These are phyloP conservation scores for Falco novaeseelandiae DNA, from an alignment of 2,797 vertebrate genomes.

Conservation along the genomic window DNA sequence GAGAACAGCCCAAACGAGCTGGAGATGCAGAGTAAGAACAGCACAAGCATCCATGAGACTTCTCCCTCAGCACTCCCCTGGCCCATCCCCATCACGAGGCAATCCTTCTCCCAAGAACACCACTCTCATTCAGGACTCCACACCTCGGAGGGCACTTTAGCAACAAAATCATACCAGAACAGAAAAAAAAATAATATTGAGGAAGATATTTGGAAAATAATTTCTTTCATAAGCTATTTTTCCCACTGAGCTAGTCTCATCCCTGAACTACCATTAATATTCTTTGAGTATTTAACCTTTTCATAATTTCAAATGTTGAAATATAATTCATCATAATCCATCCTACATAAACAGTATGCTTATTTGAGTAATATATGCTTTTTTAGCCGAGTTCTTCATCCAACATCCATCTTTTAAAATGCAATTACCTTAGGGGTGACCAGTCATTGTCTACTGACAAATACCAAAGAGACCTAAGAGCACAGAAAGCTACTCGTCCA, in stretches of 20 bases:
- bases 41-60: background rate
- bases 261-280: background rate
- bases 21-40: background rate
- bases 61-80: no score
- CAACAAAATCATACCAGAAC: background rate
- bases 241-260: background rate
- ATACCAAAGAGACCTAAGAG: background rate
- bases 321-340: background rate
- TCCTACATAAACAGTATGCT: background rate
- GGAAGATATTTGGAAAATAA: background rate
- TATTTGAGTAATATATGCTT: background rate
- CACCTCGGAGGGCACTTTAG: background rate
- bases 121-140: background rate
- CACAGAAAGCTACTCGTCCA: background rate
- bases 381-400: background rate
- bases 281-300: background rate
- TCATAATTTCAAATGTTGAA: constrained; percentile 7
- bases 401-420: constrained; percentile 10
- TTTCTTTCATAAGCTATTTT: background rate
- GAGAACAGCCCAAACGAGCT: background rate
- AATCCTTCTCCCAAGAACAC: background rate
- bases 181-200: background rate
- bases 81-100: fast-evolving
- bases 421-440: background rate
- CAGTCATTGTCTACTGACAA: background rate